phyloP scores from a whole-genome alignment of 2,113 vertebrate genomes.

The Equus quagga region DNA sequence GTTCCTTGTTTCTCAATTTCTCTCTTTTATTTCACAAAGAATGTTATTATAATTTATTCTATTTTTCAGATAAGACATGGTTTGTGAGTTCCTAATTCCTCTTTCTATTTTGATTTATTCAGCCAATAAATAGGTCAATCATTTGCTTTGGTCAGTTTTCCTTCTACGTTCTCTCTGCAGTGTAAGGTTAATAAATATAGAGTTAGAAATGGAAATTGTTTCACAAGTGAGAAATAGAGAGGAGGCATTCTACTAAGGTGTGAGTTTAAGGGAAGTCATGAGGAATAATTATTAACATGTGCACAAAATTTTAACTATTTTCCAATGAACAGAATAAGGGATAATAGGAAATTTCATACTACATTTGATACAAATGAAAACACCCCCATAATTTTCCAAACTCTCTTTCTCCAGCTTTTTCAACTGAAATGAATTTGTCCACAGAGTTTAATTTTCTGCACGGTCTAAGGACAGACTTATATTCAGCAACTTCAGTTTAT shows the following conservation, averaged over 20 bases:
- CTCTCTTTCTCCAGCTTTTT: not conserved
- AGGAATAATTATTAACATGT: not conserved
- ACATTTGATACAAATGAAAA: not conserved
- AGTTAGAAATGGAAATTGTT: constrained; percentile 7
- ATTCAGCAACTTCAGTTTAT: not conserved
- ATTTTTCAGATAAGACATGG: not conserved
- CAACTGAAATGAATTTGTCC: not conserved
- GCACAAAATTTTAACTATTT: not conserved
- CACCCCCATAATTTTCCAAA: not conserved
- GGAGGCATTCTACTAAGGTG: not conserved
- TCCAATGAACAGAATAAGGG: not conserved
- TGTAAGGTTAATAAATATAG: not conserved
- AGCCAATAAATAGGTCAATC: not conserved
- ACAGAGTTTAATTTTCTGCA: not conserved
- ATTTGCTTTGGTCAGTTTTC: constrained; percentile 17
- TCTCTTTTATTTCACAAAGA: not conserved
- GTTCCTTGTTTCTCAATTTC: not conserved
- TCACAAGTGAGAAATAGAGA: not conserved
- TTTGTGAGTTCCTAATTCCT: not conserved
- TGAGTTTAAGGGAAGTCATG: not conserved
- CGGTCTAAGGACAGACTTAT: not conserved
- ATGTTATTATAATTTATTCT: not conserved
- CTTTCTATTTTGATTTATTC: constrained; percentile 26
- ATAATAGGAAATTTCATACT: not conserved
- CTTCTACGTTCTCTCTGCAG: not conserved